These are phyloP conservation scores for Danionella cerebrum DNA, from an alignment of 2,113 vertebrate species.

Conservation along the genomic window DNA sequence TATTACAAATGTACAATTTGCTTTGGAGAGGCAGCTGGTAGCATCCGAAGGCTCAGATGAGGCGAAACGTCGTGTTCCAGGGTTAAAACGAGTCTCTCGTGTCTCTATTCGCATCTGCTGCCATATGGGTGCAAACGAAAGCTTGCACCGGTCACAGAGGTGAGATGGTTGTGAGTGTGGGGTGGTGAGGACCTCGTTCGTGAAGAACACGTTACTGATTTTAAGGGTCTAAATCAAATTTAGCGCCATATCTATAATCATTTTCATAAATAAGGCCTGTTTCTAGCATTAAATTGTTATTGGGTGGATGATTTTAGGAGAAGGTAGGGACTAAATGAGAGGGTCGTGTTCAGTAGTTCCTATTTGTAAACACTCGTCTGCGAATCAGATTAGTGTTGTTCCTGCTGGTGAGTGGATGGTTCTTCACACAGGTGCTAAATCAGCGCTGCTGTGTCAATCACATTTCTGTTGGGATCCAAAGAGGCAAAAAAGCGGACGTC, in stretches of 20 bases:
- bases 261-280: not conserved
- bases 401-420: slow-evolving; percentile 64
- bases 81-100: not conserved
- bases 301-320: not conserved
- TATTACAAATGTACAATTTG: slow-evolving; percentile 55
- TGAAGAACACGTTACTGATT: not conserved
- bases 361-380: slow-evolving; percentile 30
- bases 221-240: not conserved
- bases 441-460: slow-evolving; percentile 56
- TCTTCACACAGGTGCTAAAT: slow-evolving; percentile 49
- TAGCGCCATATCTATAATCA: not conserved
- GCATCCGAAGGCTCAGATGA: slow-evolving; percentile 38
- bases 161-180: not conserved
- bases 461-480: slow-evolving; percentile 64
- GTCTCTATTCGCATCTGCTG: not conserved
- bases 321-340: not conserved
- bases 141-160: not conserved
- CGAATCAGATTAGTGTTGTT: slow-evolving; percentile 25
- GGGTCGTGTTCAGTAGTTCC: not conserved
- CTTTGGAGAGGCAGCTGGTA: slow-evolving; percentile 54
- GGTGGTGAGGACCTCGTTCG: not conserved
- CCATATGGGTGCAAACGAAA: slow-evolving; percentile 33
- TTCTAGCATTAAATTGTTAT: not conserved
- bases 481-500: slow-evolving; percentile 83
- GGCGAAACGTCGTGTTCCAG: slow-evolving; percentile 23